Evolutionary conservation across 1,140 invertebrate genomes (phyloP).

Genomic region (Zophobas atratus): DNA sequence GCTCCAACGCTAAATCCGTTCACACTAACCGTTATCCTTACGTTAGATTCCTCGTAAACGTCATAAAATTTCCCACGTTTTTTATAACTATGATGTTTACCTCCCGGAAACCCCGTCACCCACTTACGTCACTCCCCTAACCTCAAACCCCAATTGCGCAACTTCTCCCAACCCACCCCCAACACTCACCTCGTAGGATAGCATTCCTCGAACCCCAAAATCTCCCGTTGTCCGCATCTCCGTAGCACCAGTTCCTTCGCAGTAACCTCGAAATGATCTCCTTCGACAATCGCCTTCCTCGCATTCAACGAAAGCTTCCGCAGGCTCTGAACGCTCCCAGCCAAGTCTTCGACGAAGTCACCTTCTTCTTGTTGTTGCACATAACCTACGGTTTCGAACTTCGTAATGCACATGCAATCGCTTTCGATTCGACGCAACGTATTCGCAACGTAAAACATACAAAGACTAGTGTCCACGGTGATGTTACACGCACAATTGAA

Average conservation of each 20-base stretch:
- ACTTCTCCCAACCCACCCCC: too few relatives aligned
- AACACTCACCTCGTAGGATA: slow-evolving; percentile 74
- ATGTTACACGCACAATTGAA: background rate
- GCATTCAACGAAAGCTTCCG: slow-evolving; percentile 51
- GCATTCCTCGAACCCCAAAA: slow-evolving; percentile 74
- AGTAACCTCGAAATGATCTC: slow-evolving; percentile 51
- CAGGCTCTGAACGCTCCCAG: slow-evolving; percentile 48
- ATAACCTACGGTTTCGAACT: slow-evolving; percentile 56
- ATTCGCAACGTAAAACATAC: slow-evolving; percentile 50
- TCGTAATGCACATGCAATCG: slow-evolving; percentile 54
- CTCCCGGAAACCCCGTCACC: too few relatives aligned
- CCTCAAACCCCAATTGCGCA: too few relatives aligned
- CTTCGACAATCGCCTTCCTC: slow-evolving; percentile 1
- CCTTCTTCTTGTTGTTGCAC: slow-evolving; percentile 38
- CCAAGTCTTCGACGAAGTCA: slow-evolving; percentile 41
- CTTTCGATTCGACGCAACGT: slow-evolving; percentile 41
- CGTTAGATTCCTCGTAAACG: too few relatives aligned
- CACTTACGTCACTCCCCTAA: too few relatives aligned
- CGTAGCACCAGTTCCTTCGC: slow-evolving; percentile 75
- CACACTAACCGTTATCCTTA: too few relatives aligned
- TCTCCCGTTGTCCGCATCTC: slow-evolving; percentile 75
- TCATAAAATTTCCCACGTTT: too few relatives aligned
- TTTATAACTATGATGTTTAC: too few relatives aligned
- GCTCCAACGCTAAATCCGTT: too few relatives aligned
- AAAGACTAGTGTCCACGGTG: slow-evolving; percentile 1